Evolutionary conservation across 2,113 vertebrate genomes (phyloP).

Genomic region (Pedetes capensis): DNA sequence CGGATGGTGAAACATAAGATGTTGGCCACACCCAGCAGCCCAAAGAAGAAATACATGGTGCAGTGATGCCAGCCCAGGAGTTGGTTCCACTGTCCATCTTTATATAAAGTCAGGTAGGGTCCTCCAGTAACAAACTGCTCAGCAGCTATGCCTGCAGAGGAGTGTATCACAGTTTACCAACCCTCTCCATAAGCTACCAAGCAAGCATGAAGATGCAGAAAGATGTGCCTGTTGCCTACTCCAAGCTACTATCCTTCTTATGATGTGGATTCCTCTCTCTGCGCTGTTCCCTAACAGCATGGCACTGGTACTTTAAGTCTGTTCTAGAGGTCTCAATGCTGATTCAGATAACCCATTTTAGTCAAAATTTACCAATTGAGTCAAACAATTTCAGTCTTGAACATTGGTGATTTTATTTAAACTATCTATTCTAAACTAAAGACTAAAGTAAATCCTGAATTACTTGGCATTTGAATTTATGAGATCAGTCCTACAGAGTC

Average conservation of each 20-base stretch:
- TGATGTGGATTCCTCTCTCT: background rate
- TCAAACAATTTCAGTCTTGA: background rate
- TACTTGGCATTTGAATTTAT: background rate
- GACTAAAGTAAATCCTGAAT: background rate
- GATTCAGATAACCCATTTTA: background rate
- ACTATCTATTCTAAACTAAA: background rate
- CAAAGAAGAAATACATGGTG: slow-evolving; percentile 97
- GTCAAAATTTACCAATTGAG: background rate
- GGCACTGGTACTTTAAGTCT: background rate
- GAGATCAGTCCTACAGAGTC: background rate
- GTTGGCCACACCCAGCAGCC: slow-evolving; percentile 86
- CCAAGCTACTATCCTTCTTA: background rate
- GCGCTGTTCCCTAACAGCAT: background rate
- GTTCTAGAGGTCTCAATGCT: background rate
- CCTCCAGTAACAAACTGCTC: slow-evolving; percentile 90
- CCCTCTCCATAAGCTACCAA: background rate
- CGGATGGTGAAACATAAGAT: slow-evolving; percentile 88
- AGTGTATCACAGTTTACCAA: slow-evolving; percentile 11
- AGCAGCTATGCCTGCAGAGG: slow-evolving; percentile 88
- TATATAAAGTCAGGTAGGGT: slow-evolving; percentile 88
- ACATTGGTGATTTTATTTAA: background rate
- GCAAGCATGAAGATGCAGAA: background rate
- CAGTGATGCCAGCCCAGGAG: slow-evolving; percentile 94
- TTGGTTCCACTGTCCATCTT: slow-evolving; percentile 88
- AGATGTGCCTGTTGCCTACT: background rate